A percentile compares a stretch with the other conserved stretches of the same genome.
Conservation (phyloP, 2,888 invertebrate species). For the Dynastes maya region DNA sequence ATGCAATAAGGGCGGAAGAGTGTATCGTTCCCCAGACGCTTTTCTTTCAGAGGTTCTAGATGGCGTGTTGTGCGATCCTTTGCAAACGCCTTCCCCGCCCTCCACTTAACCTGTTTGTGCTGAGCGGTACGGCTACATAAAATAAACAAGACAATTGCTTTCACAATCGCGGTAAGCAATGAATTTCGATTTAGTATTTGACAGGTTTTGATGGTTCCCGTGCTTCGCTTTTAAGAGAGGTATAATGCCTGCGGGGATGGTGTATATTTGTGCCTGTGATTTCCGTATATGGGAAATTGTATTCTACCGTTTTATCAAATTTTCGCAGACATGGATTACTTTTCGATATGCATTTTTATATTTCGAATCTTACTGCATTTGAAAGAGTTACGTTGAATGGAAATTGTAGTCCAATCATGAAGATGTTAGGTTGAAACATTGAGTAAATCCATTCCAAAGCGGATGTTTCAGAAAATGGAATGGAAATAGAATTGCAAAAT, state of each 20-base stretch:
- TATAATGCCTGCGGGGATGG: not conserved
- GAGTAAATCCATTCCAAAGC: too few relatives aligned
- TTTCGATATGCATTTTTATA: not conserved
- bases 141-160: conserved; percentile 54
- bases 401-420: too few relatives aligned
- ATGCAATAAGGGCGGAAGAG: conserved; percentile 59
- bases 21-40: conserved; percentile 60
- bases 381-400: not conserved
- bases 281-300: not conserved
- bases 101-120: conserved; percentile 55
- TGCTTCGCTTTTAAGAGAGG: conserved; percentile 13
- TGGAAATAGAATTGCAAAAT: too few relatives aligned
- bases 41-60: conserved; percentile 49
- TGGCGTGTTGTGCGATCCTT: conserved; percentile 24
- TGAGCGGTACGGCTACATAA: conserved; percentile 44
- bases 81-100: conserved; percentile 41
- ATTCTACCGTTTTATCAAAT: conserved; percentile 3
- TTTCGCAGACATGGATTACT: not conserved
- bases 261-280: not conserved
- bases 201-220: conserved; percentile 42
- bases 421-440: too few relatives aligned
- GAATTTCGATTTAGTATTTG: conserved; percentile 44
- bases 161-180: conserved; percentile 43
- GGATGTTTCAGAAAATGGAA: too few relatives aligned
- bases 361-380: not conserved